These are phyloP conservation scores for Eidolon helvum DNA, from an alignment of 2,113 vertebrate species.

Conservation along the genomic window DNA sequence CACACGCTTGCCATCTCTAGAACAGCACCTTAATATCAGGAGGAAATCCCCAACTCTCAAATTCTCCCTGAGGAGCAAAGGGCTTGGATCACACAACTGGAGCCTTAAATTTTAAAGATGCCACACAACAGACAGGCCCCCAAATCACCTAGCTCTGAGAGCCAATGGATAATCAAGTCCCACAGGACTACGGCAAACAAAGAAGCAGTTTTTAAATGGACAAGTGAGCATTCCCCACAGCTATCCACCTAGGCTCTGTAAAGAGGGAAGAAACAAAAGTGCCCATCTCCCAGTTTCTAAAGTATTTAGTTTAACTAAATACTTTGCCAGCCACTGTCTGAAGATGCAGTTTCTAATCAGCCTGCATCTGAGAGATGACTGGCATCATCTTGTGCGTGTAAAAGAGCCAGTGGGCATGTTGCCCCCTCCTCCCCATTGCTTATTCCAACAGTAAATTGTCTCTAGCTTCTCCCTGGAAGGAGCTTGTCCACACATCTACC, in stretches of 20 bases:
- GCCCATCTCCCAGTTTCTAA: background rate
- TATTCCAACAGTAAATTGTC: background rate
- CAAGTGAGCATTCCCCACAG: background rate
- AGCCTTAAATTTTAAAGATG: background rate
- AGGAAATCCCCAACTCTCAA: background rate
- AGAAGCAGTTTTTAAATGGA: background rate
- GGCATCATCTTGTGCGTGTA: background rate
- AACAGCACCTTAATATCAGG: background rate
- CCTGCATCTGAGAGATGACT: background rate
- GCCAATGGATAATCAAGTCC: background rate
- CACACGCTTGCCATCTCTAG: no score
- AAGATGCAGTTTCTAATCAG: background rate
- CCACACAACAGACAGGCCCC: background rate
- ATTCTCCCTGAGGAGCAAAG: no score
- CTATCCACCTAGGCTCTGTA: background rate
- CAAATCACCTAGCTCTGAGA: background rate
- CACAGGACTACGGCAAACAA: background rate
- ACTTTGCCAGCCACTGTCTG: background rate
- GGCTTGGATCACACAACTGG: background rate
- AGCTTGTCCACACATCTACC: background rate
- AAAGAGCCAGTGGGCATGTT: background rate
- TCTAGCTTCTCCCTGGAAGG: background rate
- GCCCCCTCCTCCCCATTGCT: background rate
- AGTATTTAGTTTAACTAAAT: background rate
- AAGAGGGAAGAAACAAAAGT: background rate